phyloP scores from a whole-genome alignment of 2,113 vertebrate species.

The Eurypyga helias region DNA sequence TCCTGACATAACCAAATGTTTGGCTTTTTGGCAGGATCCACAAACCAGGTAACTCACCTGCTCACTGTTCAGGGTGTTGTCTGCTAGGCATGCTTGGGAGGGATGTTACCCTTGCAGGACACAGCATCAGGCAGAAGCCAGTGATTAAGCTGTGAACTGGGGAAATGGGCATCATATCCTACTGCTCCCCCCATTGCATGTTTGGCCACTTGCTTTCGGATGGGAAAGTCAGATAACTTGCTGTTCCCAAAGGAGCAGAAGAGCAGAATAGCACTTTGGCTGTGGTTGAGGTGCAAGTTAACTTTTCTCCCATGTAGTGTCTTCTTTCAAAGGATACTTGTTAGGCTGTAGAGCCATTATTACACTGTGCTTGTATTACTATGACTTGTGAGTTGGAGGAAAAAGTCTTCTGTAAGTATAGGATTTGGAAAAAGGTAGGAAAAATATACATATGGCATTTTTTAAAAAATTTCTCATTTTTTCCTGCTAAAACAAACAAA shows the following conservation, averaged over 20 bases:
- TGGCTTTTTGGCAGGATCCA: neutral
- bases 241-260: neutral
- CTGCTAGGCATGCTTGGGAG: neutral
- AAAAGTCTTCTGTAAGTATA: neutral
- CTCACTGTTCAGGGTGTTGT: neutral
- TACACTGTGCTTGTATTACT: neutral
- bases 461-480: neutral
- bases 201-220: neutral
- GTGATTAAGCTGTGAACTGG: neutral
- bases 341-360: neutral
- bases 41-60: neutral
- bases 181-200: neutral
- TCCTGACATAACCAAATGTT: neutral
- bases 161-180: neutral
- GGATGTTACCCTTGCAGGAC: neutral
- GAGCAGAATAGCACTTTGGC: fast-evolving
- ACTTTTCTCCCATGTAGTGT: neutral
- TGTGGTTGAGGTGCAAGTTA: neutral
- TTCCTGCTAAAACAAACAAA: neutral
- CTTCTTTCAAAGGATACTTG: neutral
- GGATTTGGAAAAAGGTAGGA: neutral
- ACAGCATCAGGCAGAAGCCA: neutral
- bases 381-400: neutral
- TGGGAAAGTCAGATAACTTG: neutral
- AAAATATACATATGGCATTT: neutral